Base-by-base conservation (phyloP, 2,888 invertebrate species). In the Rosalia funebris region DNA sequence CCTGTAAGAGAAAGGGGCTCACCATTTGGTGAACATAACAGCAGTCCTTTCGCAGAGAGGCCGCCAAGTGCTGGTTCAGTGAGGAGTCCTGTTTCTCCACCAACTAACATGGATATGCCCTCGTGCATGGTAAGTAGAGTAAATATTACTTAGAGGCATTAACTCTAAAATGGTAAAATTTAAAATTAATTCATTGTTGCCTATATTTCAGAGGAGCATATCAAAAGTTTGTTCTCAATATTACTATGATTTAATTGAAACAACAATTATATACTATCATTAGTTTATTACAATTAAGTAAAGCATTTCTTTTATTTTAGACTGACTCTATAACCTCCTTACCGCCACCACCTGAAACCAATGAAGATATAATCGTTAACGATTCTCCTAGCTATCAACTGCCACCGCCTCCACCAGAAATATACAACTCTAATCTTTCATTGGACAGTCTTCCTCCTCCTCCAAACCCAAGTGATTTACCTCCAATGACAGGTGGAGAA, bases 391-490 rank as follows among this genome's bases (percentile, higher is more conserved):
- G 77, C 10, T 80, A 80, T 62, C 88, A 89, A 1, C 82, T 89
- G 12, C 91, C 91, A 0, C 91, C 91, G 1, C 92, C 91, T 0
- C 91, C 91, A 0, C 85, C 87, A 1, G 89, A 89, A 71, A 87
- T 92, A 84, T 89, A 91, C 76, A 87, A 90, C 52, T 92, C 92
- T 0, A 91, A 90, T 10, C 82, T 91, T 9, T 92, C 92, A 16
- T 79, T 92, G 36, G 92, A 93, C 71, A 92, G 91, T n/a, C 80
- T 92, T 60, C 92, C 91, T 0, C 92, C 92, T 11, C 93, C 92
- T 0, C 91, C 86, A 44, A 89, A 89, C 36, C 89, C 89, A 2
- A 82, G 81, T 52, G 86, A 86, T 62, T 72, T 86, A 15, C 84
- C 85, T 2, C 79, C 83, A 9, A 82, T 84, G 72, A 80, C 83